Evolutionary conservation across 2,888 invertebrate species (phyloP), one percentile per base, ranked within the genome.

Genomic region (Ochropacha duplaris): DNA sequence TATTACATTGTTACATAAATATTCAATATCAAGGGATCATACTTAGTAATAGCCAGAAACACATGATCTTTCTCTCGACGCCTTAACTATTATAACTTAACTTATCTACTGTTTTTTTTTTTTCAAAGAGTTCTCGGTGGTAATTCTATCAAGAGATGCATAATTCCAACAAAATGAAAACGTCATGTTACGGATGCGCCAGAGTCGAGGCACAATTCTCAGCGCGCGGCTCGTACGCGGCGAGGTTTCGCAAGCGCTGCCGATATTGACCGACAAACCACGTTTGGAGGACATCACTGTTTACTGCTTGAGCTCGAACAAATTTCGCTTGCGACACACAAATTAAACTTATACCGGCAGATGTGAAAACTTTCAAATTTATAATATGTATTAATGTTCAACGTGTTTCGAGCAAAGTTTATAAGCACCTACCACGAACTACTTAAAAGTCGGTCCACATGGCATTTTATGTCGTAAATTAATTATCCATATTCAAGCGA

Each of bases 211-310:
- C 74, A 74, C 72, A 72, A 65, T 78, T 82, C 77, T 71, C 71
- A 73, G 61, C 65, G 67, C 55, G 59, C 61, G 65, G 65, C 61
- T 72, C 69, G 69, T 66, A 74, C 78, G 73, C 76, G 63, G 58
- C 58, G 57, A 31, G 66, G 62, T 88, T 87, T 88, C 80, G 82
- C 79, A 87, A 87, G 76, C 71, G 60, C 62, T 64, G 19, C 64
- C 73, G 84, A 78, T 86, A 86, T 85, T 88, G 88, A 88, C 88
- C 87, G 86, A 86, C 81, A 84, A 85, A 83, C 74, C 71, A 71
- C 71, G 74, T 76, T 86, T 83, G 71, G 81, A 87, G 87, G 84
- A 82, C 86, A 80, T 50, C 62, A 67, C 63, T 83, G 82, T 84
- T 84, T 82, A 81, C 79, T 61, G 66, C 68, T 64, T 63, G 61